Base-by-base conservation (phyloP, 1,140 invertebrate genomes). In the Capitella teleta region DNA sequence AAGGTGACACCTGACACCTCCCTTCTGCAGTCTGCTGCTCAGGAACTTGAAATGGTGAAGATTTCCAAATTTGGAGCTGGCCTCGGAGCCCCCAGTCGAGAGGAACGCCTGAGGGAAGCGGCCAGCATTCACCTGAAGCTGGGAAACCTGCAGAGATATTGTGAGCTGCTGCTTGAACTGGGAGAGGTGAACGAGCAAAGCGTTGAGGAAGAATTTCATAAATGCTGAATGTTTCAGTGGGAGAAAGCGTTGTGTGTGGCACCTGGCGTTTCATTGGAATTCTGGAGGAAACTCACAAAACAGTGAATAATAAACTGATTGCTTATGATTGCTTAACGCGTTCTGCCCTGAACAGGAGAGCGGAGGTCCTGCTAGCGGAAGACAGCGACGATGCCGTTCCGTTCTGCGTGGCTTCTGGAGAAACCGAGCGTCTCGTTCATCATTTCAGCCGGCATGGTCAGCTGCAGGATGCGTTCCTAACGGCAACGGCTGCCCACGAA, bases 81-180 rank as follows among this genome's bases (percentile, higher is more conserved):
- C 6, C 55, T 71, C 28, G 68, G 68, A 24, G 55, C 57, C 16
- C 59, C 58, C 12, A 57, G 56, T 5, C 60, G 59, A 49, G 65
- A 68, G 25, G 70, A 72, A 21, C 51, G 55, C 30, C 40, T 72
- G 6, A 48, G 48, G 45, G 60, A 64, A 45, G 70, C 67, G 5
- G 73, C 72, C 24, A 57, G 62, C 19, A 56, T 66, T 28, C 61
- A 73, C 51, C 58, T 75, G 4, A 52, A 60, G 26, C 58, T 68
- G n/a, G 75, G 75, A 8, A 70, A 75, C 54, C 47, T 76, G 1
- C 68, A 71, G 51, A 61, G 68, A 41, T 74, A 75, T 58, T 76
- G 75, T 66, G 72, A 76, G 57, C 51, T 75, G 2, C 67, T 73
- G 58, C 65, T 70, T 10, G 62, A 70, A 40, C 50, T 74, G 1